Percentiles rank a stretch among this genome's conserved stretches.
phyloP scores from a whole-genome alignment of 1,140 invertebrate genomes.

The Aphis craccivora region DNA sequence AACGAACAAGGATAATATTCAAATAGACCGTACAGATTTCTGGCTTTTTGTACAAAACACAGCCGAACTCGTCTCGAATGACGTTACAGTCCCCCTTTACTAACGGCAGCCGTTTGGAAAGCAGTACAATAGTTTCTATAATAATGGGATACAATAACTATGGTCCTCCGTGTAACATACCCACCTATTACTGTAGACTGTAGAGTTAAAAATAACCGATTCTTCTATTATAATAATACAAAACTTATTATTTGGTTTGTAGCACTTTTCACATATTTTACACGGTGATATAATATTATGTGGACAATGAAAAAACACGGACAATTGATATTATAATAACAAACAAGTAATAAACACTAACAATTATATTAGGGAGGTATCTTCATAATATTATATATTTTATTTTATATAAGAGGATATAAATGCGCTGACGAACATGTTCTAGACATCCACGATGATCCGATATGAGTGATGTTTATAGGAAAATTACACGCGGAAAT shows the following conservation, averaged over 20 bases:
- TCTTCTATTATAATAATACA: constrained; percentile 39
- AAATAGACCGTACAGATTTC: constrained; percentile 2
- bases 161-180: background rate
- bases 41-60: constrained; percentile 24
- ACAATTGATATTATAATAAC: background rate
- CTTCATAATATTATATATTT: background rate
- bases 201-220: background rate
- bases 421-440: background rate
- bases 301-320: background rate
- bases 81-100: background rate
- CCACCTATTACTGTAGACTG: background rate
- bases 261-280: background rate
- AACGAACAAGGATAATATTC: background rate
- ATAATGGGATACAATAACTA: constrained; percentile 16
- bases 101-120: background rate
- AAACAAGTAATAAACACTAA: background rate
- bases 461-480: background rate
- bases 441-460: background rate
- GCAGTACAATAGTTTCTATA: background rate
- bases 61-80: background rate
- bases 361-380: background rate
- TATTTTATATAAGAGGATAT: constrained; percentile 10
- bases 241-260: background rate
- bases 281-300: background rate
- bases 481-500: background rate